phyloP scores from a whole-genome alignment of 2,113 vertebrate species.

The Laticauda colubrina region DNA sequence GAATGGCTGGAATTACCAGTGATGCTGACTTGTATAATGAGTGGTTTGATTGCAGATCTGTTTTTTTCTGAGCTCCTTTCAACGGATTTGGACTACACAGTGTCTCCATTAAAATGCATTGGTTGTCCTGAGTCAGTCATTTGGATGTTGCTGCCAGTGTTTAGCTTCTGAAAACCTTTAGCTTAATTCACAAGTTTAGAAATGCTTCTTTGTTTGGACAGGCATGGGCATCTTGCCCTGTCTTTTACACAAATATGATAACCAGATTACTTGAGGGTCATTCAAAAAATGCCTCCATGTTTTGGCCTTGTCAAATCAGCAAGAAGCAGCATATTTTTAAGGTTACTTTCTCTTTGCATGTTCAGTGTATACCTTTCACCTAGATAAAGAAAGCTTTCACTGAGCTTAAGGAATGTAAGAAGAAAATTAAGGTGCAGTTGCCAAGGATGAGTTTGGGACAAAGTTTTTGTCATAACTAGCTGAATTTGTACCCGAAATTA shows the following conservation, averaged over 20 bases:
- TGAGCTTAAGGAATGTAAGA: not conserved
- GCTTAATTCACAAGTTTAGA: conserved; percentile 3
- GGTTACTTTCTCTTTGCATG: not conserved
- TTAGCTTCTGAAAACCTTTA: conserved; percentile 10
- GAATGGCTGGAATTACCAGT: not conserved
- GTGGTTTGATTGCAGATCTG: not conserved
- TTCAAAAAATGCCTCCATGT: not conserved
- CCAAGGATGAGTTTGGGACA: not conserved
- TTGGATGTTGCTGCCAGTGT: not conserved
- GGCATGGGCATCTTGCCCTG: not conserved
- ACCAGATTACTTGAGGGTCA: conserved; percentile 3
- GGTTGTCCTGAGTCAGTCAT: not conserved
- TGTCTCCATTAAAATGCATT: not conserved
- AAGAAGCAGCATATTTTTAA: not conserved
- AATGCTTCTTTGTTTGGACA: not conserved
- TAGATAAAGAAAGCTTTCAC: not conserved
- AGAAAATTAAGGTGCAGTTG: not conserved
- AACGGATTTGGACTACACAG: not conserved
- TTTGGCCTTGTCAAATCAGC: not conserved
- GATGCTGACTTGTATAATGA: not conserved
- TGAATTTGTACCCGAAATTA: not conserved
- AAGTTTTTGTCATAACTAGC: not conserved
- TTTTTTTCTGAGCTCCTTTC: not conserved
- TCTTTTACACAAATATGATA: not conserved
- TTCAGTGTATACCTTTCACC: conserved; percentile 7